Evolutionary conservation across 2,797 vertebrate genomes (phyloP), one percentile per base, ranked within the genome.

Genomic region (Pseudochirops corinnae): DNA sequence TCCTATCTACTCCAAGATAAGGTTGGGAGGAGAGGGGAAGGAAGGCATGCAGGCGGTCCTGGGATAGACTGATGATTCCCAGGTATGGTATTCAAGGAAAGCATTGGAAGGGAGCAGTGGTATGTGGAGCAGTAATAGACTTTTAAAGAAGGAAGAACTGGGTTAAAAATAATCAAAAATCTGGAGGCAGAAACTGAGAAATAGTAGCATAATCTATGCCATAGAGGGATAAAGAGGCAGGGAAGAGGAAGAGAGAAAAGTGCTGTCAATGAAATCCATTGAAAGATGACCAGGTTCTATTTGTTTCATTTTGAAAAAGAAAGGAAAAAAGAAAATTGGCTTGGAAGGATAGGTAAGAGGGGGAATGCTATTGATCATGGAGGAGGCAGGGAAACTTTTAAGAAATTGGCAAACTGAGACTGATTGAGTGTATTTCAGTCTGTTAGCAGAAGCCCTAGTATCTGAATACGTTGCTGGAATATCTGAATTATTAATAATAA

Each of bases 301-400:
- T 26, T 26, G 50, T 4, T 53, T 50, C 93, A 50, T 21, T 87
- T 87, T 39, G n/a, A 1, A 46, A 58, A 94, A 60, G 28, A 95
- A 53, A 55, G 46, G 29, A 29, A 39, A 87, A n/a, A 91, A 94
- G 14, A 31, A 29, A 94, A 90, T 94, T 95, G 62, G 87, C 94
- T 95, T 94, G 16, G 94, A 95, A 93, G 90, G 91, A 93, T 93
- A 96, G 74, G 5, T 87, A 87, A 50, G 10, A 97, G 93, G 95
- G 92, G 96, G 92, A 96, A 90, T 97, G 94, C 12, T n/a, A 94
- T 92, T 91, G 55, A 74, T 97, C 97, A 96, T 93, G 91, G 97
- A 95, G 96, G 97, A 97, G 95, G 91, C 91, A 96, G 97, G 97
- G 97, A 97, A 98, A 90, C 97, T 98, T 97, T 97, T 96, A 97